Base-by-base conservation (phyloP, 2,888 invertebrate species). In the Tenthredo livida region DNA sequence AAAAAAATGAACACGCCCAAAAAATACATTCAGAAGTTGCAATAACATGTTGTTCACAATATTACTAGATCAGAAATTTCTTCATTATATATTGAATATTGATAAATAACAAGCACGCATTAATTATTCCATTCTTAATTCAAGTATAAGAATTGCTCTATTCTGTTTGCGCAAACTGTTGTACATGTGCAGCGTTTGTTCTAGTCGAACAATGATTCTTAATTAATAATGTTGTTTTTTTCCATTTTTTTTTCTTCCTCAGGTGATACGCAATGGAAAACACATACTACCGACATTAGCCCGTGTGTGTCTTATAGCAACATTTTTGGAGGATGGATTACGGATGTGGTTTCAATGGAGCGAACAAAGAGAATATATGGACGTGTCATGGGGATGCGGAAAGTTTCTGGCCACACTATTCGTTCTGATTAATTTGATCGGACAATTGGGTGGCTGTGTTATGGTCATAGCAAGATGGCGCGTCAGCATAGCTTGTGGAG, bases 281-380 rank as follows among this genome's bases (percentile, higher is more conserved):
- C 95, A 97, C 94, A 95, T 99, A 88, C 94, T 99, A 89, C 99
- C 99, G 40, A 99, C 99, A 88, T 96, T 99, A 89, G 99, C 99
- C 17, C 96, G 99, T 87, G 94, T 99, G 86, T 99, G 99, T 94
- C 96, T 99, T 86, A 98, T 99, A 92, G 98, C 99, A 90, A 99
- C 99, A 90, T 99, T 99, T 95, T 95, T 99, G 87, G 99, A 99
- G 94, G 99, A 99, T 95, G 99, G 99, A 1, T 95, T 99, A 86
- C 96, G 99, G 86, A 99, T 99, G 99, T 99, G 98, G 97, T 97
- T 98, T 92, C 99, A 99, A 94, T 99, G 99, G 99, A 96, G 96
- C 84, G 99, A 99, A 92, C 99, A 99, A 93, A 95, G 98, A 70
- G 98, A 99, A 93, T 99, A 99, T 93, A 99, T 99, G 98, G 97